Conservation (phyloP, 2,797 vertebrate genomes). For the Percopsis omiscomaycus region DNA sequence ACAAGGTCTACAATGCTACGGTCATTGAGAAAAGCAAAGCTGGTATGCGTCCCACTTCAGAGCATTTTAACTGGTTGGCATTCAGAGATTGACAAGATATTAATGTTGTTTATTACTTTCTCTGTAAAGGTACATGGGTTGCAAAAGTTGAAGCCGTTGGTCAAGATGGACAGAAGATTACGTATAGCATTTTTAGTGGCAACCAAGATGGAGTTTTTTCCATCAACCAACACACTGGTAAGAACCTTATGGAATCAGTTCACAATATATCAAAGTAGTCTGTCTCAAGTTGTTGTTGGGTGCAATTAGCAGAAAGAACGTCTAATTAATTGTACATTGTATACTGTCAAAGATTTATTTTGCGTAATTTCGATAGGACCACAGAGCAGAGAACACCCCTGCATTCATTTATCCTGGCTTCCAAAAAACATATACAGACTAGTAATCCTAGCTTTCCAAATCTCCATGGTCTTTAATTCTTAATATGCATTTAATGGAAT, state of each 20-base stretch:
- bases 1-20: conserved; percentile 74
- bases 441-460: conserved; percentile 26
- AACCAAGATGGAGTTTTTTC: conserved; percentile 81
- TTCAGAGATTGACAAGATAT: background rate
- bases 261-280: background rate
- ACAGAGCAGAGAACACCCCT: conserved; percentile 8
- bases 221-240: conserved; percentile 84
- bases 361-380: conserved; percentile 20
- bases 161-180: conserved; percentile 67
- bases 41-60: conserved; percentile 68
- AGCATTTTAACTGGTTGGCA: background rate
- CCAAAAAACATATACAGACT: conserved; percentile 39
- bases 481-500: background rate
- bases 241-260: conserved; percentile 13
- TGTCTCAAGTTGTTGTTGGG: conserved; percentile 1
- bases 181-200: conserved; percentile 83
- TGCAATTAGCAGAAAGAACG: conserved; percentile 11
- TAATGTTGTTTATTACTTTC: conserved; percentile 11
- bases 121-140: conserved; percentile 80
- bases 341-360: too few relatives aligned
- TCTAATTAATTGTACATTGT: too few relatives aligned
- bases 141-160: conserved; percentile 81
- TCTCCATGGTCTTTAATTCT: background rate
- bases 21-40: conserved; percentile 84
- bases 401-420: conserved; percentile 34